Evolutionary conservation across 2,888 invertebrate species (phyloP).

Genomic region (Macrosoma leucophasiata): DNA sequence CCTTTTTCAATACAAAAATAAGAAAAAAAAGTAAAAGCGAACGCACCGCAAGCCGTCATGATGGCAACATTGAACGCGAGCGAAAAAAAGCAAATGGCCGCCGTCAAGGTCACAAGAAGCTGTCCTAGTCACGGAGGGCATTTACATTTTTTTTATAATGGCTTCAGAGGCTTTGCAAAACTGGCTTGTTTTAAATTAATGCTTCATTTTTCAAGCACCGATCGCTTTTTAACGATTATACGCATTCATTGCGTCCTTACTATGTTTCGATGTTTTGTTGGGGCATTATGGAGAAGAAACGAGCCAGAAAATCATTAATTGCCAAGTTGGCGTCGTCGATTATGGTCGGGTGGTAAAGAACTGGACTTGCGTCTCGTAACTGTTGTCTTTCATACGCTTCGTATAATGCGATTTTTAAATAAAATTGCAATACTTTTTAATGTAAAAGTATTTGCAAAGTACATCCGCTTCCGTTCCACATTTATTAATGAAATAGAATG

Average conservation of each 20-base stretch:
- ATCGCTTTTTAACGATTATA: constrained; percentile 21
- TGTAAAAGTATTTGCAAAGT: too few relatives aligned
- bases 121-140: constrained; percentile 72
- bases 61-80: constrained; percentile 70
- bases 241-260: constrained; percentile 26
- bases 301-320: constrained; percentile 31
- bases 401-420: too few relatives aligned
- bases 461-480: too few relatives aligned
- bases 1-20: constrained; percentile 48
- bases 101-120: constrained; percentile 69
- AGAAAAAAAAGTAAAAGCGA: constrained; percentile 51
- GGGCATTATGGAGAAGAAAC: constrained; percentile 25
- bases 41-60: constrained; percentile 55
- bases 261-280: constrained; percentile 20
- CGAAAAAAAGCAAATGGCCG: constrained; percentile 70
- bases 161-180: constrained; percentile 45
- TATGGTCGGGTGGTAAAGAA: constrained; percentile 20
- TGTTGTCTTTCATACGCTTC: too few relatives aligned
- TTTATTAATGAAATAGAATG: too few relatives aligned
- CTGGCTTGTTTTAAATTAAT: constrained; percentile 37
- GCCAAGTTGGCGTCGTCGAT: constrained; percentile 25
- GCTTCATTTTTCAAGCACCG: constrained; percentile 26
- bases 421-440: too few relatives aligned
- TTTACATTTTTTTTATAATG: constrained; percentile 62
- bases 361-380: constrained; percentile 33